A percentile compares a stretch with the other conserved stretches of the same genome.
These are phyloP conservation scores for Anguilla anguilla DNA, from an alignment of 2,797 vertebrate genomes.

Conservation along the genomic window DNA sequence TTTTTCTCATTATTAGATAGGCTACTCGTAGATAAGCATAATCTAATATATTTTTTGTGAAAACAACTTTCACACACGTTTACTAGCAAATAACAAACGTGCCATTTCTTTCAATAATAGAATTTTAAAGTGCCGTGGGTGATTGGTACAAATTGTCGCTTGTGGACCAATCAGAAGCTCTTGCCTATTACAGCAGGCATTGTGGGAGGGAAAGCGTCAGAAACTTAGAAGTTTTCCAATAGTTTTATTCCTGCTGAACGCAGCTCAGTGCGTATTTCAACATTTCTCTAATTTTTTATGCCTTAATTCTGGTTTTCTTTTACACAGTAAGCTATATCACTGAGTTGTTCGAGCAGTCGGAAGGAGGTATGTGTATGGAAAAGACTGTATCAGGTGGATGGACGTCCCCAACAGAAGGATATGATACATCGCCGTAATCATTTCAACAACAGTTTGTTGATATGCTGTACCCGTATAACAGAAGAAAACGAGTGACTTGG, in stretches of 20 bases:
- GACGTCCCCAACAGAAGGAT: neutral
- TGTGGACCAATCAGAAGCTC: slow-evolving; percentile 25
- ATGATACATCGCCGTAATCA: neutral
- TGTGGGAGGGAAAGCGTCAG: slow-evolving; percentile 1
- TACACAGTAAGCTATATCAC: too few species aligned
- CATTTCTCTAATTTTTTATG: neutral
- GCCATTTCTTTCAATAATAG: neutral
- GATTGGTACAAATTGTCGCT: slow-evolving; percentile 19
- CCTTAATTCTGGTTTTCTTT: neutral
- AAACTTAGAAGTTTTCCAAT: neutral
- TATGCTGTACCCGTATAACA: neutral
- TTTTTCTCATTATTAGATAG: too few species aligned
- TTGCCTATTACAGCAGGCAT: neutral
- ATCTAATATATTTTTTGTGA: too few species aligned
- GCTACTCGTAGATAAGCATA: too few species aligned
- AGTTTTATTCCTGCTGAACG: neutral
- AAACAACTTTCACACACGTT: neutral
- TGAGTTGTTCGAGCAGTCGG: neutral
- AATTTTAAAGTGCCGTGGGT: neutral
- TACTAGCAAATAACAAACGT: neutral
- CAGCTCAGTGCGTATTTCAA: neutral
- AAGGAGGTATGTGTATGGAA: neutral
- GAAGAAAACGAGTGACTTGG: neutral
- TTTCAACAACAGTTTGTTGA: neutral
- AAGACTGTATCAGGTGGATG: neutral